Evolutionary conservation across 64 coral and sea anemone genomes (phyloP).

Genomic region (Porites australiensis): DNA sequence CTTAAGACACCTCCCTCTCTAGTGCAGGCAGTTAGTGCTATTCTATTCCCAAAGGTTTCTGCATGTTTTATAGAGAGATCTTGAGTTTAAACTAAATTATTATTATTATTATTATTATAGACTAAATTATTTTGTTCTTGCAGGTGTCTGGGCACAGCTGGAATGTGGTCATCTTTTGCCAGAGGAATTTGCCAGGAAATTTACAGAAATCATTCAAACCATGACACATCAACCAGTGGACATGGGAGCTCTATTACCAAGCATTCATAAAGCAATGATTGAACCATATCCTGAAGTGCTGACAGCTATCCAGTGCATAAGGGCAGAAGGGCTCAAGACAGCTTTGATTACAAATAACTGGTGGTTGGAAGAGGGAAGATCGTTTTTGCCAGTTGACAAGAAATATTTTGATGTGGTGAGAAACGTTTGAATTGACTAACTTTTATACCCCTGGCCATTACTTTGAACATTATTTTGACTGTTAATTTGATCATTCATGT

Average conservation of each 20-base stretch:
- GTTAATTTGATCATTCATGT: no score
- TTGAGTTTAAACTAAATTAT: not conserved
- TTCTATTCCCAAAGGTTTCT: no score
- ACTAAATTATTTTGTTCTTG: not conserved
- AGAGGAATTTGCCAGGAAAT: slow-evolving; percentile 77
- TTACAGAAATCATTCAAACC: slow-evolving; percentile 67
- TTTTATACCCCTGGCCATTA: not conserved
- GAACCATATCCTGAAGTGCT: slow-evolving; percentile 87
- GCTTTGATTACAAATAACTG: slow-evolving; percentile 98
- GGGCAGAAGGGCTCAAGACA: slow-evolving; percentile 84
- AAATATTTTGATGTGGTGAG: slow-evolving; percentile 96
- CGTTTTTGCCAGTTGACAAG: slow-evolving; percentile 82
- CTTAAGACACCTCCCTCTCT: no score
- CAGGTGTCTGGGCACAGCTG: slow-evolving; percentile 87
- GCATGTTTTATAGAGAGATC: no score
- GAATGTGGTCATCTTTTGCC: slow-evolving; percentile 76
- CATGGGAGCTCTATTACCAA: slow-evolving; percentile 40
- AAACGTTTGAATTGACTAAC: not conserved
- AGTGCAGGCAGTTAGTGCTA: no score
- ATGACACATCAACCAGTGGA: slow-evolving; percentile 30
- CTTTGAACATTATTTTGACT: no score
- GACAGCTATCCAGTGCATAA: slow-evolving; percentile 74
- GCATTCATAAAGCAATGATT: slow-evolving; percentile 59
- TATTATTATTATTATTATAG: no score
- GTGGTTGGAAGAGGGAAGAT: slow-evolving; percentile 78